phyloP scores from a whole-genome alignment of 2,113 vertebrate species.

The Lampris megalopsis region DNA sequence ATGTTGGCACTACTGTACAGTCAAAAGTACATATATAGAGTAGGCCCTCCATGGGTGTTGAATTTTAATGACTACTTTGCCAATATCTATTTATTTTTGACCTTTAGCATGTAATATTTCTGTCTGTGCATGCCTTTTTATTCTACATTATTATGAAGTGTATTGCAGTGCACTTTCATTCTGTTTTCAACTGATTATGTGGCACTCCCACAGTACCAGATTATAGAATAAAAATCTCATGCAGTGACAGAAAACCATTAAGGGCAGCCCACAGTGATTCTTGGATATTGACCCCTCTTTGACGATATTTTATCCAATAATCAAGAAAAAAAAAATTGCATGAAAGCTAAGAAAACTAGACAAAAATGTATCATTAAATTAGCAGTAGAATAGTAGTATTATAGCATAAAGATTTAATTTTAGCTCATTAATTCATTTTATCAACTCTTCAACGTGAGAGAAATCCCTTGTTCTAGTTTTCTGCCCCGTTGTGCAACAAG shows the following conservation, averaged over 20 bases:
- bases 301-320: neutral
- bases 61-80: too few relatives aligned
- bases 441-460: neutral
- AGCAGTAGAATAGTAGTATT: too few relatives aligned
- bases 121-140: neutral
- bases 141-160: neutral
- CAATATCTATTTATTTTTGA: too few relatives aligned
- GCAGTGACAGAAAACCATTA: neutral
- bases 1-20: neutral
- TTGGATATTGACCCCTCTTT: neutral
- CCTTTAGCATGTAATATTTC: too few relatives aligned
- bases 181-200: too few relatives aligned
- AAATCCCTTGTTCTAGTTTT: neutral
- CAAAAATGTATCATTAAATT: too few relatives aligned
- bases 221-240: neutral
- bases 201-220: too few relatives aligned
- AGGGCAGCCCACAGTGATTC: neutral
- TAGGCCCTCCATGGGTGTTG: neutral
- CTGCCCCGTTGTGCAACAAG: conserved; percentile 47
- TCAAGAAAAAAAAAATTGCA: too few relatives aligned
- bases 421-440: neutral
- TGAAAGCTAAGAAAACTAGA: too few relatives aligned
- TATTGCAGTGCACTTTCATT: neutral
- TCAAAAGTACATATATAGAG: neutral
- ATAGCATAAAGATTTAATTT: too few relatives aligned